phyloP scores from a whole-genome alignment of 2,888 invertebrate genomes.

The Tipula lateralis region DNA sequence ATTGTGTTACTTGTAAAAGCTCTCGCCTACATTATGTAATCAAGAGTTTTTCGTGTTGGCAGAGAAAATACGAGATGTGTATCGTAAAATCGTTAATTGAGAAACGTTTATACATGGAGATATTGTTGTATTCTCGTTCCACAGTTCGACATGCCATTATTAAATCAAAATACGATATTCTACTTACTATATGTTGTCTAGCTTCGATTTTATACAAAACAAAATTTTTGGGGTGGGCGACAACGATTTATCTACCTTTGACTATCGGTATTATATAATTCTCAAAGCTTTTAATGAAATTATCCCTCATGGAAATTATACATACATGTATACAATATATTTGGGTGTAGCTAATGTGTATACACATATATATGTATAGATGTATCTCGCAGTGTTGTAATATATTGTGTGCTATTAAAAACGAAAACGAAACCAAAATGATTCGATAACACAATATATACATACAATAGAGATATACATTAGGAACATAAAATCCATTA shows the following conservation, averaged over 20 bases:
- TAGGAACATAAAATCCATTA: neutral
- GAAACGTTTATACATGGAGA: neutral
- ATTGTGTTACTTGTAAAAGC: neutral
- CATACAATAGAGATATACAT: neutral
- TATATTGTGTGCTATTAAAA: neutral
- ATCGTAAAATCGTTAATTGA: neutral
- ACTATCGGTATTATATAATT: neutral
- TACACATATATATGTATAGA: too few species aligned
- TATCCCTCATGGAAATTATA: neutral
- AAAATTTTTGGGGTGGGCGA: neutral
- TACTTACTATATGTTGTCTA: neutral
- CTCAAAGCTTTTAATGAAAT: conserved; percentile 11
- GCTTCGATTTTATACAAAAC: neutral
- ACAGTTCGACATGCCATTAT: neutral
- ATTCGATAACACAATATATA: neutral
- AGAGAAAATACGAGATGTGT: neutral
- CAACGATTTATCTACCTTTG: neutral
- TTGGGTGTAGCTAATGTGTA: neutral
- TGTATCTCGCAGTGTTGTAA: neutral
- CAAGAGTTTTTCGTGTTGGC: neutral
- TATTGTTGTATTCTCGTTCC: neutral
- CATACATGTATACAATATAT: neutral
- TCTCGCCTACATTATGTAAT: neutral
- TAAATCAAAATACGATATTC: neutral
- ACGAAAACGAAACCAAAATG: neutral